Conservation (phyloP, 2,888 invertebrate species). For the Metopia argyrocephala region DNA sequence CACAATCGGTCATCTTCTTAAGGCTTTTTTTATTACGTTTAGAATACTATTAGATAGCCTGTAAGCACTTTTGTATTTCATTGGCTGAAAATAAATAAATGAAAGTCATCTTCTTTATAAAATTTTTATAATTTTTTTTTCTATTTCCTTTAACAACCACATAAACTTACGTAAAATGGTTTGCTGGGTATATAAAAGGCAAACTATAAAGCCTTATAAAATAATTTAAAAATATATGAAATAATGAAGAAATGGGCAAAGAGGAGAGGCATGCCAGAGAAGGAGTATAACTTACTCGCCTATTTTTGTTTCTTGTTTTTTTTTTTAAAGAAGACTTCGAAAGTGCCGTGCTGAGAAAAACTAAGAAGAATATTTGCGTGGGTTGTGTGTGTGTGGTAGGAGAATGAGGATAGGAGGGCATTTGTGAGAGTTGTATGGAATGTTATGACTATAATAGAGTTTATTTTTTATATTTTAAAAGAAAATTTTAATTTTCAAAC, state of each 20-base stretch:
- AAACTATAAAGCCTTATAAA: slow-evolving; percentile 26
- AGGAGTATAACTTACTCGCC: slow-evolving; percentile 4
- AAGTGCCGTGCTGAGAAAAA: slow-evolving; percentile 19
- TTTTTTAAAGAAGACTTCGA: slow-evolving; percentile 42
- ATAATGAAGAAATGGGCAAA: background rate
- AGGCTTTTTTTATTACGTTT: too few relatives aligned
- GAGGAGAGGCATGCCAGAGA: background rate
- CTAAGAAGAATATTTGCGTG: slow-evolving; percentile 29
- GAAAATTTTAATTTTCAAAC: slow-evolving; percentile 55
- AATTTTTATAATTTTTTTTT: too few relatives aligned
- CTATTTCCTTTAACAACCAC: too few relatives aligned
- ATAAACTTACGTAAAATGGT: background rate
- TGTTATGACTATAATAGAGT: slow-evolving; percentile 45
- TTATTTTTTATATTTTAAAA: slow-evolving; percentile 10
- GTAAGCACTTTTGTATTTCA: too few relatives aligned
- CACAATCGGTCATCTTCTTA: too few relatives aligned
- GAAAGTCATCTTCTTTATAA: too few relatives aligned
- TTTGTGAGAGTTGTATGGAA: slow-evolving; percentile 5
- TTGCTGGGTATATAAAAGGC: slow-evolving; percentile 3
- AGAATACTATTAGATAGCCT: too few relatives aligned
- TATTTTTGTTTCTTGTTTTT: slow-evolving; percentile 9
- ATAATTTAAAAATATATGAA: slow-evolving; percentile 27
- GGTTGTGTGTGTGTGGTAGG: background rate
- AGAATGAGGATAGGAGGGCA: background rate
- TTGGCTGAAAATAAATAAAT: too few relatives aligned